Base-by-base conservation (phyloP, 2,888 invertebrate genomes). In the Drosophila borealis region DNA sequence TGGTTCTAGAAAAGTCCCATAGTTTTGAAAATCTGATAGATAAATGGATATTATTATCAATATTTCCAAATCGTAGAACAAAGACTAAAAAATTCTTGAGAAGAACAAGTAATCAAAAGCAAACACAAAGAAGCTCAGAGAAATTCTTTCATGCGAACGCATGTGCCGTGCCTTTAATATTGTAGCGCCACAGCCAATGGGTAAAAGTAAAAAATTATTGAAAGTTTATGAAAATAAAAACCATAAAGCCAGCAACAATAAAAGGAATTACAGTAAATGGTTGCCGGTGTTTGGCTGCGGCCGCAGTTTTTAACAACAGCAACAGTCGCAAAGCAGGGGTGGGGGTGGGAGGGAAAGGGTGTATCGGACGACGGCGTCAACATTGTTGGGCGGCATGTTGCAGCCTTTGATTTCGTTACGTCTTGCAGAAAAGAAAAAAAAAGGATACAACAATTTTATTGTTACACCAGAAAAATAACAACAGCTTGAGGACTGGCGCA, bases 381-480 rank as follows among this genome's bases (percentile, higher is more conserved):
- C 62, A 71, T 59, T 61, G 68, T 66, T 66, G 78, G 74, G 78
- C 69, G 82, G 78, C 80, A 60, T 78, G 82, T 83, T 78, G 86
- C 79, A 81, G 79, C 79, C 87, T 83, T 84, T 86, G 83, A 84
- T 86, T 86, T 74, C 59, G 49, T 53, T 53, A 64, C 57, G 65
- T 55, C 75, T 71, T 61, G 51, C 41, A 41, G 36, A 59, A 19
- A 46, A 17, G 41, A 39, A 46, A 50, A 53, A 74, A 67, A 71
- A 79, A 70, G 83, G 74, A 74, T 68, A 71, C 74, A 55, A 71
- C 49, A 71, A 81, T 79, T 83, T 74, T 77, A 86, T 83, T 83
- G 83, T 86, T 83, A 81, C 83, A 79, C 83, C 81, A 83, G 77
- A 82, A 86, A 83, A 83, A 83, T 82, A 82, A 86, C 83, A 83